Conservation (phyloP, 2,113 vertebrate genomes). For the Cryptomyrus ogoouensis region DNA sequence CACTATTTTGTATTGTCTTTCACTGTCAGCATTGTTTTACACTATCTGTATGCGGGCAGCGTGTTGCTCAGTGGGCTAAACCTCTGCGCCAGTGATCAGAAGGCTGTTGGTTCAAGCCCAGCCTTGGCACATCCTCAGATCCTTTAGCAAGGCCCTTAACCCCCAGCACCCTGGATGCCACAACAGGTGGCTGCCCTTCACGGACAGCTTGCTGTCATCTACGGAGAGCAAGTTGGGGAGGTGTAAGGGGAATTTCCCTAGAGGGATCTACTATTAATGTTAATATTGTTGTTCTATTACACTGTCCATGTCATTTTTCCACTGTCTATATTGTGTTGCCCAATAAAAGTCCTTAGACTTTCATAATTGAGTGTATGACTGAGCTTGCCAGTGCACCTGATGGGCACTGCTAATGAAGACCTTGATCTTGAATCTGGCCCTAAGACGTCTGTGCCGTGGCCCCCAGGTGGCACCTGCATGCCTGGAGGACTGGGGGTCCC, state of each 20-base stretch:
- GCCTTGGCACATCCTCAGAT: too few relatives aligned
- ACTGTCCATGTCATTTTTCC: too few relatives aligned
- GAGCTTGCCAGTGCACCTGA: not conserved
- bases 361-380: not conserved
- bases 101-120: too few relatives aligned
- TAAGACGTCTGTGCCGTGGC: not conserved
- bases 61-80: too few relatives aligned
- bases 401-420: not conserved
- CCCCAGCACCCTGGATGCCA: too few relatives aligned
- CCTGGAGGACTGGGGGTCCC: conserved; percentile 56
- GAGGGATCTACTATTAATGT: too few relatives aligned
- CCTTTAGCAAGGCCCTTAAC: too few relatives aligned
- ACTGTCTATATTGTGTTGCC: not conserved
- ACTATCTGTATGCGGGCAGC: not conserved
- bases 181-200: too few relatives aligned
- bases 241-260: too few relatives aligned
- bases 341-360: not conserved
- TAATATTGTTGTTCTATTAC: not conserved
- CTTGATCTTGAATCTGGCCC: not conserved
- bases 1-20: not conserved
- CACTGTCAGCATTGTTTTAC: not conserved
- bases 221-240: too few relatives aligned
- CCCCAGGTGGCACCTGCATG: conserved; percentile 40
- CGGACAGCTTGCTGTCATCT: too few relatives aligned
- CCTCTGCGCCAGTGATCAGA: too few relatives aligned